Evolutionary conservation across 2,797 vertebrate species (phyloP).

Genomic region (Lacerta bilineata): DNA sequence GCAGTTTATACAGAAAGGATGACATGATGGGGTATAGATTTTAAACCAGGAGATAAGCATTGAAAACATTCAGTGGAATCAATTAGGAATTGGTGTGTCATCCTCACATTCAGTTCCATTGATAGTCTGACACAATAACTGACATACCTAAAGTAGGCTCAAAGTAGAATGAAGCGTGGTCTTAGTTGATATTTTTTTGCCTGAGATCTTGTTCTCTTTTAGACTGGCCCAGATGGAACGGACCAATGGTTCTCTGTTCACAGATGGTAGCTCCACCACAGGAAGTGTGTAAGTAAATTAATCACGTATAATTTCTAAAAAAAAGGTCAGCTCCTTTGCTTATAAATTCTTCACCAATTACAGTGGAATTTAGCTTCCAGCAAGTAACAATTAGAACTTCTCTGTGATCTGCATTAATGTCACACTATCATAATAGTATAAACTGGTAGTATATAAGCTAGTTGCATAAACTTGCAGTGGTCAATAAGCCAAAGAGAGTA

Average conservation of each 20-base stretch:
- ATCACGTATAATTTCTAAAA: neutral
- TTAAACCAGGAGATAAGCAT: neutral
- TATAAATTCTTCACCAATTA: constrained; percentile 16
- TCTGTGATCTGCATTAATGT: constrained; percentile 21
- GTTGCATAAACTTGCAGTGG: constrained; percentile 14
- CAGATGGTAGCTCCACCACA: constrained; percentile 95
- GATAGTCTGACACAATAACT: constrained; percentile 8
- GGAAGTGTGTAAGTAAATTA: constrained; percentile 93
- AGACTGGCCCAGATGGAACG: constrained; percentile 97
- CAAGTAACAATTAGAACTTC: constrained; percentile 38
- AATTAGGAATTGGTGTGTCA: neutral
- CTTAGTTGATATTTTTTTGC: neutral
- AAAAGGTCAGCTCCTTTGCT: constrained; percentile 1
- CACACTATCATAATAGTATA: neutral
- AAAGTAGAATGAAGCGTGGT: constrained; percentile 4
- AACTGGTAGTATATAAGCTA: constrained; percentile 21
- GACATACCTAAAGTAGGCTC: neutral
- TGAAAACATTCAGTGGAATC: neutral
- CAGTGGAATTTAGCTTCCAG: constrained; percentile 39
- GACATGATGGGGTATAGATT: neutral
- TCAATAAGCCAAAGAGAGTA: constrained; percentile 34
- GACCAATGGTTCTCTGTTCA: constrained; percentile 94
- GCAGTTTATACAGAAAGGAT: neutral
- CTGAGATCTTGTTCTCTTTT: neutral
- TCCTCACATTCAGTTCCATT: neutral